phyloP scores from a whole-genome alignment of 2,113 vertebrate genomes.

The Pitta sordida region DNA sequence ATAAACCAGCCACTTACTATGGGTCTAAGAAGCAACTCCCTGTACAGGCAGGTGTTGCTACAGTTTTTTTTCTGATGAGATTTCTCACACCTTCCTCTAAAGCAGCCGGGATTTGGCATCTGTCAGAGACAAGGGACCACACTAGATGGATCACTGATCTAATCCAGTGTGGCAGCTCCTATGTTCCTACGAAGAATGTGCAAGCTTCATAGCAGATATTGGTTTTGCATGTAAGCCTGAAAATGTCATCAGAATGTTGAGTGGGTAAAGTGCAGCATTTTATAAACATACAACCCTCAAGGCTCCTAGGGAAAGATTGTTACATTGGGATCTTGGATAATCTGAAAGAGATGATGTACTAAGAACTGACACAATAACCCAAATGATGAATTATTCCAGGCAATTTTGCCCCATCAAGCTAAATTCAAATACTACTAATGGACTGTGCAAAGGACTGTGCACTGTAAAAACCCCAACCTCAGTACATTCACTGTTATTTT shows the following conservation, averaged over 20 bases:
- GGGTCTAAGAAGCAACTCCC: conserved; percentile 2
- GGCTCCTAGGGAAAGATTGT: conserved; percentile 49
- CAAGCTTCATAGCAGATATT: conserved; percentile 18
- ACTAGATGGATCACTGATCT: conserved; percentile 57
- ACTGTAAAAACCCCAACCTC: neutral
- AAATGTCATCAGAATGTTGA: conserved; percentile 49
- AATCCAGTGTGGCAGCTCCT: conserved; percentile 61
- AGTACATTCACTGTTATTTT: neutral
- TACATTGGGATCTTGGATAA: conserved; percentile 46
- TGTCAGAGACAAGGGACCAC: conserved; percentile 42
- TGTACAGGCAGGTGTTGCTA: conserved; percentile 28
- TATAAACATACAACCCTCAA: conserved; percentile 43
- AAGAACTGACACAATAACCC: conserved; percentile 56
- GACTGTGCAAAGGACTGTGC: conserved; percentile 17
- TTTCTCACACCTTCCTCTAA: conserved; percentile 45
- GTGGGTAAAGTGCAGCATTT: conserved; percentile 63
- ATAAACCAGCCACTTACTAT: conserved; percentile 15
- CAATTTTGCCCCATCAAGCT: conserved; percentile 55
- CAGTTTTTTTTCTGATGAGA: neutral
- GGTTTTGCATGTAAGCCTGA: conserved; percentile 43
- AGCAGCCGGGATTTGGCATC: conserved; percentile 54
- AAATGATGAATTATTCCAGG: conserved; percentile 65
- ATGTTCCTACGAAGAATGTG: neutral
- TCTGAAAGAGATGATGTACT: conserved; percentile 49
- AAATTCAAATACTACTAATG: conserved; percentile 52